These are phyloP conservation scores for Capromys pilorides DNA, from an alignment of 2,797 vertebrate species.

Conservation along the genomic window DNA sequence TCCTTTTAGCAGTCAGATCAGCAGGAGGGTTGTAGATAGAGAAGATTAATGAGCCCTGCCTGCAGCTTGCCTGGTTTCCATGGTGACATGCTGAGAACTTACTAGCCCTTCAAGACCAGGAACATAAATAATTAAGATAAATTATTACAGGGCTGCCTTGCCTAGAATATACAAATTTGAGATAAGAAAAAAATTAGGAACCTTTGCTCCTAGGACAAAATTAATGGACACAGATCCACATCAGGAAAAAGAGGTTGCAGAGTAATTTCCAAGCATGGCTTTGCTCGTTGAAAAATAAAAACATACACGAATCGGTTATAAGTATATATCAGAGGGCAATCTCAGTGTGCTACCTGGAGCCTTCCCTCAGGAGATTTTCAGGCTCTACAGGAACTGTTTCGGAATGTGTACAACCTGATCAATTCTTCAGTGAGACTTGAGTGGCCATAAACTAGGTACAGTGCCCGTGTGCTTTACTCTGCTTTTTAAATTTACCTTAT, in stretches of 20 bases:
- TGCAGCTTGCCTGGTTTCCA: constrained; percentile 60
- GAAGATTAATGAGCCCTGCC: constrained; percentile 30
- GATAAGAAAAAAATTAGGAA: not conserved
- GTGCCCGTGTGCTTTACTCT: not conserved
- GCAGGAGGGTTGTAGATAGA: constrained; percentile 6
- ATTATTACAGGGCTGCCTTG: constrained; percentile 24
- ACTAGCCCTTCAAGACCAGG: constrained; percentile 50
- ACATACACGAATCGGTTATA: not conserved
- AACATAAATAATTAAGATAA: constrained; percentile 62
- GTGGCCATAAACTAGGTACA: not conserved
- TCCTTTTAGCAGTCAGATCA: not conserved
- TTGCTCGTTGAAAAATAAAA: constrained; percentile 37
- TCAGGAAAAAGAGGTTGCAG: not conserved
- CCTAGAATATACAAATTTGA: not conserved
- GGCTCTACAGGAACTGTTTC: not conserved
- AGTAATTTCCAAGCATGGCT: not conserved
- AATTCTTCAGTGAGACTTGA: not conserved
- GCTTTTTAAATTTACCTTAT: constrained; percentile 19
- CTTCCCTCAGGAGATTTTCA: not conserved
- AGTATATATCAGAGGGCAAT: not conserved
- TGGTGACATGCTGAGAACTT: constrained; percentile 53
- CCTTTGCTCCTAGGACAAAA: not conserved
- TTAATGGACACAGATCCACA: not conserved
- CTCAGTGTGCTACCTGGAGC: not conserved
- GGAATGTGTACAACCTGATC: not conserved